These are phyloP conservation scores for Dendrocopos noguchii DNA, from an alignment of 2,113 vertebrate species.

Conservation along the genomic window DNA sequence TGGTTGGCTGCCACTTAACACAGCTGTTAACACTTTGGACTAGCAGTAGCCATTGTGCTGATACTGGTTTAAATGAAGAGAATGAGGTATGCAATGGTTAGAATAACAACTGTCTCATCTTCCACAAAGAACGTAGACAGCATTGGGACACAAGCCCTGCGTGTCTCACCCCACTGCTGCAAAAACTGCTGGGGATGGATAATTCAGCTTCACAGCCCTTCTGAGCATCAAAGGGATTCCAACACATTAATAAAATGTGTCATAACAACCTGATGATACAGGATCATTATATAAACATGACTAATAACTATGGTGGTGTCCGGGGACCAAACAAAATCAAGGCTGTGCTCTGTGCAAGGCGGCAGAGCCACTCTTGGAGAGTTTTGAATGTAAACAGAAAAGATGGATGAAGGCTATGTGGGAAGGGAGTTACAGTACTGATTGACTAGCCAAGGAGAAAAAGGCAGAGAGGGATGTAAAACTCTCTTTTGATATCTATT, in stretches of 20 bases:
- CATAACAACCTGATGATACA: not conserved
- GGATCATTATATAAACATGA: not conserved
- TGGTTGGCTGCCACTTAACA: conserved; percentile 48
- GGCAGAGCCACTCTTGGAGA: not conserved
- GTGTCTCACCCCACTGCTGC: not conserved
- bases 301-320: not conserved
- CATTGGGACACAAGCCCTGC: not conserved
- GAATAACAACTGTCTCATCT: conserved; percentile 17
- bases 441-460: not conserved
- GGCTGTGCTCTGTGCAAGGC: not conserved
- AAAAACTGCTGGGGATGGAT: not conserved
- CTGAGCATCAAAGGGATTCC: not conserved
- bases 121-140: not conserved
- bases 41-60: conserved; percentile 52
- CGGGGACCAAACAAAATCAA: not conserved
- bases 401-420: not conserved
- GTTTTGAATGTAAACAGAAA: not conserved
- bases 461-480: not conserved
- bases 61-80: conserved; percentile 1
- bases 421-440: not conserved
- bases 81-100: conserved; percentile 10
- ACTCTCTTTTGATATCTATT: not conserved
- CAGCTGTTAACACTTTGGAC: conserved; percentile 63
- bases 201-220: not conserved
- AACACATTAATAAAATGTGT: not conserved